These are phyloP conservation scores for Neoascia interrupta DNA, from an alignment of 2,888 invertebrate genomes.

Conservation along the genomic window DNA sequence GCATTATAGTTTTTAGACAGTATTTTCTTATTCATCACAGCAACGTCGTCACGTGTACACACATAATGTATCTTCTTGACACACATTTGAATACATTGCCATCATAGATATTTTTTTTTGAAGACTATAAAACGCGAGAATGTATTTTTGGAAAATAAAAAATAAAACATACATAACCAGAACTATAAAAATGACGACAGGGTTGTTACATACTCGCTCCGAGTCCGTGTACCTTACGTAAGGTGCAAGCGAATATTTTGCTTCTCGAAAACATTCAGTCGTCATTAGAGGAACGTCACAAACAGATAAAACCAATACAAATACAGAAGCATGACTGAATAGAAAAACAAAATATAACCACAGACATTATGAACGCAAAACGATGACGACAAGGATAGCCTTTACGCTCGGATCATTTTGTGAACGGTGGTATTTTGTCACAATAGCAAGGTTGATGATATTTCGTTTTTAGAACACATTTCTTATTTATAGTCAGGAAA, in stretches of 20 bases:
- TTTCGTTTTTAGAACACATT: not conserved
- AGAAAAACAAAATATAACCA: not conserved
- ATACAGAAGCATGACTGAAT: not conserved
- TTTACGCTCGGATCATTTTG: constrained; percentile 30
- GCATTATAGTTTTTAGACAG: constrained; percentile 26
- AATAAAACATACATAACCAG: no score
- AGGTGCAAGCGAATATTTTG: not conserved
- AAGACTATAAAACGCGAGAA: no score
- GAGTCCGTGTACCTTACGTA: constrained; percentile 17
- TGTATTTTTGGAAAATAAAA: no score
- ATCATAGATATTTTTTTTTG: no score
- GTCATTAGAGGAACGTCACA: constrained; percentile 26
- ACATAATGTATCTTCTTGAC: constrained; percentile 51
- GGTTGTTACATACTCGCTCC: not conserved
- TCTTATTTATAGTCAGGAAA: constrained; percentile 17
- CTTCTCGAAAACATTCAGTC: not conserved
- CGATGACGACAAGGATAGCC: constrained; percentile 30
- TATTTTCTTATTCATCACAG: not conserved
- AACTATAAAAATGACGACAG: constrained; percentile 39
- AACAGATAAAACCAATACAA: not conserved
- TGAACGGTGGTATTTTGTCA: constrained; percentile 21
- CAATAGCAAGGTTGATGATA: constrained; percentile 39
- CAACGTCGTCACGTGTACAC: constrained; percentile 32
- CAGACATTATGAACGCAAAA: not conserved
- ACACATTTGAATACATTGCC: constrained; percentile 41